Base-by-base conservation (phyloP, 2,797 vertebrate genomes). In the Sebastes itinus region DNA sequence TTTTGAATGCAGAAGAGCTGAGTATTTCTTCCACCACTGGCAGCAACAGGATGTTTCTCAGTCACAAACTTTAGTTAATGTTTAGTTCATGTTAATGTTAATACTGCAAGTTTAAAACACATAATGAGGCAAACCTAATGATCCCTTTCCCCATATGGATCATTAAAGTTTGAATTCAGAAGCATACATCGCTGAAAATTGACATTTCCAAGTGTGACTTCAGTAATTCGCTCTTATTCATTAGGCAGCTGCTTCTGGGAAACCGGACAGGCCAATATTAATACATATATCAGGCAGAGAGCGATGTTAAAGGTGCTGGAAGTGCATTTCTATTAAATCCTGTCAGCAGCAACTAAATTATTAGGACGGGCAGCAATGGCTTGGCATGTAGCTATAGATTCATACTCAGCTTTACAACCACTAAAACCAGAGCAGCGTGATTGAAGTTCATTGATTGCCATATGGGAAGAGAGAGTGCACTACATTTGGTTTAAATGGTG, bases 281-380 rank as follows among this genome's bases (percentile, higher is more conserved):
- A 91, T 83, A 85, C 76, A 86, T 87, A 78, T 58, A 80, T 82
- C 70, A 85, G 76, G 46, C 23, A 77, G 66, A 79, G 56, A 77
- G 22, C 66, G 83, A 38, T 30, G 83, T 75, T 84, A 46, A 78
- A 89, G 70, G 78, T 55, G 63, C 67, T 67, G 52, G 91, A 84
- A 89, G 88, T 83, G 84, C 69, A 81, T 92, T 91, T 91, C 85
- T 87, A 93, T 89, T 92, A 92, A 83, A 61, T 75, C 80, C 81
- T 80, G 89, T 71, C 81, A 76, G 84, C 75, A 76, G 60, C 46
- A 67, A 6, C 68, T 93, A 83, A 91, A 92, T 92, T 72, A 92
- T 81, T 66, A 70, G 61, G 80, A 82, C n/a, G 59, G 58, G 58
- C 71, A 68, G 80, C 11, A 2, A 71, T 65, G 73, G 49, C 72